phyloP scores from a whole-genome alignment of 2,113 vertebrate species.

The Planiliza haematocheilus region DNA sequence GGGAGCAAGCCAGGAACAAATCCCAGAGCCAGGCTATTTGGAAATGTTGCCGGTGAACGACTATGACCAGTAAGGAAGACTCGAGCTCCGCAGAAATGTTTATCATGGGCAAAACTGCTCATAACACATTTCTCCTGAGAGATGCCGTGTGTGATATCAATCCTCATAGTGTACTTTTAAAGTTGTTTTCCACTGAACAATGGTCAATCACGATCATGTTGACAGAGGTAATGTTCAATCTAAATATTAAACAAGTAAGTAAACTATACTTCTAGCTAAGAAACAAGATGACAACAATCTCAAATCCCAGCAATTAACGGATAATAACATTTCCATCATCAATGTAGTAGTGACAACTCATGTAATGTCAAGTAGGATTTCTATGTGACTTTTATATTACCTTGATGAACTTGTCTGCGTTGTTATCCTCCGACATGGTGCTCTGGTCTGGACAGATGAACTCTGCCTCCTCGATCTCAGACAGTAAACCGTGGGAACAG shows the following conservation, averaged over 20 bases:
- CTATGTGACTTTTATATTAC: conserved; percentile 62
- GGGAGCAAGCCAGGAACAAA: conserved; percentile 29
- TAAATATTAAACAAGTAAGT: background rate
- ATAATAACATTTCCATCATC: background rate
- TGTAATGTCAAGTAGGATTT: no score
- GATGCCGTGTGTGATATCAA: background rate
- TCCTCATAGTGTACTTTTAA: background rate
- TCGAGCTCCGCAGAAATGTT: background rate
- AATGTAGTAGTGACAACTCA: background rate
- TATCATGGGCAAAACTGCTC: background rate
- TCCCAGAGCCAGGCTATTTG: conserved; percentile 13
- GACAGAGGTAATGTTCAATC: background rate
- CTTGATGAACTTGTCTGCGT: conserved; percentile 89
- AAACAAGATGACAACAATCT: background rate
- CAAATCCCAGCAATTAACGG: no score
- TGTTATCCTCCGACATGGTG: conserved; percentile 88
- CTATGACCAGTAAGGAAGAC: background rate
- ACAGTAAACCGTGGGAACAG: conserved; percentile 60
- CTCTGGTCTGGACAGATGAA: conserved; percentile 36
- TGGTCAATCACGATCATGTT: background rate
- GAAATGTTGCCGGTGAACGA: conserved; percentile 11
- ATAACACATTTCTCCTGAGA: background rate
- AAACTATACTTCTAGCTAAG: background rate
- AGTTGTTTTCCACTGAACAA: no score
- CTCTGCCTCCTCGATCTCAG: conserved; percentile 41